Conservation (phyloP, 2,113 vertebrate species). For the Pimephales promelas region DNA sequence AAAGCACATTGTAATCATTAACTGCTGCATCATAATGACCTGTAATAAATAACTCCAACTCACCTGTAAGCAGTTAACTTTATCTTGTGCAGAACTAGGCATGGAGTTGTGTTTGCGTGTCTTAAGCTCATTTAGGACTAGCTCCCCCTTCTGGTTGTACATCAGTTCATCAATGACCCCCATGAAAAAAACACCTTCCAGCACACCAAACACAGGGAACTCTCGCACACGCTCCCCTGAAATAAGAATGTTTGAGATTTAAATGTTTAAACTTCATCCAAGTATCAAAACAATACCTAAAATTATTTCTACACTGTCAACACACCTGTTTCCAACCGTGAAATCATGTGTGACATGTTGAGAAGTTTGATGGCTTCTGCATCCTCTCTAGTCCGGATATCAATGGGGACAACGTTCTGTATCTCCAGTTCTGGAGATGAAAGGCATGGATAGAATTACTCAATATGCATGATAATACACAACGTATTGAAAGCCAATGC, state of each 20-base stretch:
- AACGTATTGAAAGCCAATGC: not conserved
- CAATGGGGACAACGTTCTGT: conserved; percentile 68
- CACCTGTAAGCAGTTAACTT: conserved; percentile 70
- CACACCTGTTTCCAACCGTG: conserved; percentile 69
- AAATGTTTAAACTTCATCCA: not conserved
- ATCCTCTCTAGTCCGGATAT: conserved; percentile 67
- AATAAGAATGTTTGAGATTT: not conserved
- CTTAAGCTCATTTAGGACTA: conserved; percentile 70
- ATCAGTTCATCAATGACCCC: conserved; percentile 75
- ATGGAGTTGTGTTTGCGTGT: conserved; percentile 56
- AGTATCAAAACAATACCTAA: not conserved
- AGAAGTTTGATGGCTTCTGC: conserved; percentile 73
- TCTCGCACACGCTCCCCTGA: conserved; percentile 70
- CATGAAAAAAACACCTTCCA: conserved; percentile 72
- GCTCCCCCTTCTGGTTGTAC: conserved; percentile 71
- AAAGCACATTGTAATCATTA: not conserved
- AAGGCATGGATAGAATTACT: not conserved
- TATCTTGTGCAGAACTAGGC: conserved; percentile 64
- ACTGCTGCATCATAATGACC: not conserved
- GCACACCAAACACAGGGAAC: conserved; percentile 77
- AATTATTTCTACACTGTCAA: not conserved
- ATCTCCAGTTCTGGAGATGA: conserved; percentile 70
- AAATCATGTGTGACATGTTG: conserved; percentile 70
- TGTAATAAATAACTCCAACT: not conserved
- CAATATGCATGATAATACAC: not conserved